Evolutionary conservation across 2,797 vertebrate species (phyloP), one percentile per base, ranked within the genome.

Genomic region (Enteromius radiatus): DNA sequence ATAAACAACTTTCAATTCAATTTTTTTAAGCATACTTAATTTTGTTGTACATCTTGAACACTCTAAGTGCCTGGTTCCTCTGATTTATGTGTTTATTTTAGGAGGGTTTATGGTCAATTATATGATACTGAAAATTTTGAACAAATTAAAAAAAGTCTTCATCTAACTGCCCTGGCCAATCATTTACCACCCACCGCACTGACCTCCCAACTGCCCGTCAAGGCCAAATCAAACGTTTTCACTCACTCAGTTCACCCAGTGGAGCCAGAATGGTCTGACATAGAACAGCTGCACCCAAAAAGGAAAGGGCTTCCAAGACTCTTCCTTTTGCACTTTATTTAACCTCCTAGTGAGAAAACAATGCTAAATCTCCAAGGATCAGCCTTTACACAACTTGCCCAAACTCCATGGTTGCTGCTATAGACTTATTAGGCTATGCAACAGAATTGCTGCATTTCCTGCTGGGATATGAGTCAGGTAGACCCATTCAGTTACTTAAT

Each of bases 401-500:
- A 45, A 71, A 76, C 45, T 31, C 28, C 73, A 49, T 80, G 68
- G 79, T 63, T 73, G 64, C 67, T 76, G 61, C 70, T 85, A 71
- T 64, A 78, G 76, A 73, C 47, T 33, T 81, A 81, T 84, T 84
- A 73, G 78, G 81, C 83, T 78, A 49, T 87, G 78, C 43, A 82
- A 74, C 59, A 85, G 64, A 77, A 52, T 61, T 77, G 59, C 82
- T 59, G 52, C 52, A 11, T 56, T 83, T 49, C 73, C 78, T 74
- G 31, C 76, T 78, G 78, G 80, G 61, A 84, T 54, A 74, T 80
- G 49, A 47, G 70, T 61, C 43, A 64, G 21, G n/a, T 33, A 52
- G 63, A 69, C 38, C 26, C 70, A 47, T 28, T 81, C 54, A 64
- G 7, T 47, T 21, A 26, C 52, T 56, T 78, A 43, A n/a, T 78